Evolutionary conservation across 2,797 vertebrate species (phyloP).

Genomic region (Ptychobarbus kaznakovi): DNA sequence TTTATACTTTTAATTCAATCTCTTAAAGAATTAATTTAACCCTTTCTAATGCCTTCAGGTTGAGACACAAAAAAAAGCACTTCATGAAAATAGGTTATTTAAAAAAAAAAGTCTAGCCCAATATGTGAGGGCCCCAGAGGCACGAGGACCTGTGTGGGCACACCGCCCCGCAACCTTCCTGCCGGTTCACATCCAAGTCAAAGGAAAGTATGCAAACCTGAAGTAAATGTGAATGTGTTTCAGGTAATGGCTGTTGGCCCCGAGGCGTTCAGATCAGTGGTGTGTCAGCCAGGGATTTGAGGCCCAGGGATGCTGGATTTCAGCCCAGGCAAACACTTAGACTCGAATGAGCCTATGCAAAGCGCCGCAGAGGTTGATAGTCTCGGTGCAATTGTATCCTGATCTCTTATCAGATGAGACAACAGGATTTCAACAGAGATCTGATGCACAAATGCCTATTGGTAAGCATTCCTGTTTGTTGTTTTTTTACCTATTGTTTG

Average conservation of each 20-base stretch:
- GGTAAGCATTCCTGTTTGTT: neutral
- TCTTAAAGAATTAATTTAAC: neutral
- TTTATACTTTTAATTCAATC: neutral
- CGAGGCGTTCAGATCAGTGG: neutral
- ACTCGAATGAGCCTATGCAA: conserved; percentile 60
- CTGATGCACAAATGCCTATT: neutral
- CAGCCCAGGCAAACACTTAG: conserved; percentile 49
- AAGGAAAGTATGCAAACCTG: conserved; percentile 36
- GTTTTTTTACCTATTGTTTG: neutral
- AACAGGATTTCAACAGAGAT: neutral
- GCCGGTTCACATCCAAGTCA: neutral
- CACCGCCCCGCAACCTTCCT: neutral
- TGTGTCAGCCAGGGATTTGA: conserved; percentile 9
- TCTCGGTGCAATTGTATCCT: conserved; percentile 26
- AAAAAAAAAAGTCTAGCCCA: neutral
- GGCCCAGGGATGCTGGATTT: conserved; percentile 45
- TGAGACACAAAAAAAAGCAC: neutral
- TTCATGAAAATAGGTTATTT: neutral
- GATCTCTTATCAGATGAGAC: conserved; percentile 34
- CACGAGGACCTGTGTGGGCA: neutral
- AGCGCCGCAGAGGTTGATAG: conserved; percentile 42
- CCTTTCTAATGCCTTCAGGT: neutral
- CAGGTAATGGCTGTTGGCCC: neutral
- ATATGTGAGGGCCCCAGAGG: neutral
- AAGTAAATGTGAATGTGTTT: conserved; percentile 5